A percentile compares a stretch with the other conserved stretches of the same genome.
phyloP scores from a whole-genome alignment of 2,113 vertebrate species.

The Saccopteryx leptura region DNA sequence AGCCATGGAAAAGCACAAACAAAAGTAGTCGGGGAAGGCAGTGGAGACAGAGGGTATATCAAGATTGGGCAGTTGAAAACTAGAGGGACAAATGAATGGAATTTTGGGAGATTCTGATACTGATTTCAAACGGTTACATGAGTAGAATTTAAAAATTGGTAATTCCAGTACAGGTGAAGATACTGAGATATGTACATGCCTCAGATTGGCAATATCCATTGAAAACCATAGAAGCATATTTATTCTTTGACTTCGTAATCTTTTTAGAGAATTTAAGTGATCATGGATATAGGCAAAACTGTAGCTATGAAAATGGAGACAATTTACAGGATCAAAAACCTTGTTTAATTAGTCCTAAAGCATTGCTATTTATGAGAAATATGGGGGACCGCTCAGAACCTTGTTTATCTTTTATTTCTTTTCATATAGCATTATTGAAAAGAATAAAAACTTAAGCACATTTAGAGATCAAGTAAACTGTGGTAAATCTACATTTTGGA shows the following conservation, averaged over 20 bases:
- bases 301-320: not conserved
- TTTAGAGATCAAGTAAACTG: not conserved
- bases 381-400: not conserved
- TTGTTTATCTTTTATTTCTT: not conserved
- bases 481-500: not conserved
- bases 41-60: not conserved
- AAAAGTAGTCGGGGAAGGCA: not conserved
- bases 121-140: not conserved
- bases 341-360: not conserved
- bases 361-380: constrained; percentile 2
- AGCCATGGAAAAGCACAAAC: not conserved
- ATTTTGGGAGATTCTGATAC: not conserved
- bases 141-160: not conserved
- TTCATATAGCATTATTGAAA: not conserved
- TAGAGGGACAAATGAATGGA: not conserved
- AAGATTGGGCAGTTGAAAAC: not conserved
- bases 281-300: not conserved
- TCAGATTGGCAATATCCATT: not conserved
- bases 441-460: not conserved
- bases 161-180: not conserved
- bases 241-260: not conserved
- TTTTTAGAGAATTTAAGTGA: not conserved
- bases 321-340: not conserved
- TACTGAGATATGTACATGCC: not conserved
- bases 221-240: not conserved